Evolutionary conservation across 2,888 invertebrate genomes (phyloP), one percentile per base, ranked within the genome.

Genomic region (Nomada lathburiana): DNA sequence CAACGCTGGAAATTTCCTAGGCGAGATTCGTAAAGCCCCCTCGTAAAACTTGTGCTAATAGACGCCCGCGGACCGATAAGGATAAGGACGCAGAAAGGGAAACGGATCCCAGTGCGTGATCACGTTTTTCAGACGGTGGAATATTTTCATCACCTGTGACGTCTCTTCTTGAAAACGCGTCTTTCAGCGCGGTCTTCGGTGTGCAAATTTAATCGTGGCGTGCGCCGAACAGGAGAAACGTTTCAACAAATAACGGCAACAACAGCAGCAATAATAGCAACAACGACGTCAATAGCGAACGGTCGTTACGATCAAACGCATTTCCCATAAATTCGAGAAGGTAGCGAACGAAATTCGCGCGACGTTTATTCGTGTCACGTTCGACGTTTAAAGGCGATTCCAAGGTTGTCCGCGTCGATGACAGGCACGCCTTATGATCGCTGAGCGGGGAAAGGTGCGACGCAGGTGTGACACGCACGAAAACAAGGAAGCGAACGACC

Each of bases 1-100:
- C 3, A 9, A 11, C 26, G 9, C 2, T 55, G 75, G 82, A 79
- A 82, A 68, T 75, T 82, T 79, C 75, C 79, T 70, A 67, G 72
- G 16, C 18, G 10, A 44, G 64, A 68, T 57, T 47, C 47, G 1
- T 4, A 59, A 29, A 18, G 53, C 2, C 18, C 36, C 10, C 1
- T 16, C 16, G 18, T 5, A 63, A 18, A 70, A 70, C 59, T 68
- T 47, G 20, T 20, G 59, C 29, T 18, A 29, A 70, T 20, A 59
- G n/a, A 44, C 50, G 18, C 47, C 26, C 50, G 11, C 5, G 2
- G 20, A 3, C 2, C 5, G 59, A 70, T 69, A 69, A 69, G 23
- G 26, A 69, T 59, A 70, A 70, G 47, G 9, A 47, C n/a, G n/a
- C 3, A 13, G 36, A 59, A 20, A 59, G 26, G 44, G 16, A n/a